Conservation (phyloP, 2,113 vertebrate genomes). For the Corythornis madagascariensis region DNA sequence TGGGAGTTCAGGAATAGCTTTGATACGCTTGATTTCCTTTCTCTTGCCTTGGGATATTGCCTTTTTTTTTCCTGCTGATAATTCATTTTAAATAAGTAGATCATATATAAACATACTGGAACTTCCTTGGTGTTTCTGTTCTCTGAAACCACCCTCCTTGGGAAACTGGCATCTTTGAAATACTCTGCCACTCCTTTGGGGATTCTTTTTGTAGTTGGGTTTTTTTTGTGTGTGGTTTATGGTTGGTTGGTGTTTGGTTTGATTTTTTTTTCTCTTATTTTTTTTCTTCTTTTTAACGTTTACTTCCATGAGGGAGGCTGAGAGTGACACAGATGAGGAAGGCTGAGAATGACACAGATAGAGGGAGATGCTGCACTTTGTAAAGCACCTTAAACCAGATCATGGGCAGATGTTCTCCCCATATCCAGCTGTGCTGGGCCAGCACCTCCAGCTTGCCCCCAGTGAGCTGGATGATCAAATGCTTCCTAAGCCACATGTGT, state of each 20-base stretch:
- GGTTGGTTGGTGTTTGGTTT: too few species aligned
- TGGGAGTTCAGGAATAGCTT: conserved; percentile 33
- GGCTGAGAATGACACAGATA: neutral
- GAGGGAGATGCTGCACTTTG: neutral
- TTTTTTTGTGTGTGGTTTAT: too few species aligned
- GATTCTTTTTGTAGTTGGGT: neutral
- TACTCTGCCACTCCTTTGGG: neutral
- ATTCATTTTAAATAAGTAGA: conserved; percentile 16
- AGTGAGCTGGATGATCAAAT: neutral
- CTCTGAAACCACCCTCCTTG: neutral
- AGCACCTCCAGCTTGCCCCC: neutral
- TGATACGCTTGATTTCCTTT: conserved; percentile 51
- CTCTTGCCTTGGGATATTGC: conserved; percentile 38
- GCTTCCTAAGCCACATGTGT: neutral
- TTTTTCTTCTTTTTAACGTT: neutral
- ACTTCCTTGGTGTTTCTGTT: neutral
- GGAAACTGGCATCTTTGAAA: neutral
- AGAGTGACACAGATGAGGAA: neutral
- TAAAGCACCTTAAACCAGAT: neutral
- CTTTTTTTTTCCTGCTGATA: neutral
- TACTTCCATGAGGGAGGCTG: neutral
- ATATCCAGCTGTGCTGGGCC: neutral
- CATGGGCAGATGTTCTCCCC: neutral
- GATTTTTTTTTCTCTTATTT: neutral
- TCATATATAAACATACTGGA: neutral